Evolutionary conservation across 2,797 vertebrate species (phyloP), one percentile per base, ranked within the genome.

Genomic region (Thripadectes ignobilis): DNA sequence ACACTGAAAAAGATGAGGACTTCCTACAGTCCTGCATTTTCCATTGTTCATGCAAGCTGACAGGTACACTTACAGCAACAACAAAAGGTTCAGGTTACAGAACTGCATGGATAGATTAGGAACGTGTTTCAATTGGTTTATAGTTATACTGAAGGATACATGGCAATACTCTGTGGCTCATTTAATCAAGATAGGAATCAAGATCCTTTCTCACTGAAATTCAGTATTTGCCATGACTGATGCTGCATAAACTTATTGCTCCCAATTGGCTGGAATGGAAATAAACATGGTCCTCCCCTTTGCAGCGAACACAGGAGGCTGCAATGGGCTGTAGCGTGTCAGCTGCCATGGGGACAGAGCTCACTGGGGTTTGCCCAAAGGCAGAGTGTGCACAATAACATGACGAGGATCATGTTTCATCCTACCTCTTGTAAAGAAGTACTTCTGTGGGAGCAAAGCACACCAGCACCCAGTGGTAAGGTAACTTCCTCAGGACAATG

Each of bases 371-470:
- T 21, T 58, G 39, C 46, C 38, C 71, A 32, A 73, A 77, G 55
- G 8, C 7, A 59, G 2, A 62, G 15, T 1, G 1, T 9, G 21
- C 55, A 32, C 52, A 62, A 2, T 1, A 34, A 15, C 12, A 17
- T 0, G 10, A 73, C 20, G 8, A 83, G 12, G 19, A 51, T 8
- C 29, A 7, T 10, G 26, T 39, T 48, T 49, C 63, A 45, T 24
- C 46, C 62, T 43, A 23, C 36, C 54, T 38, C 39, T 67, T 34
- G 20, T 6, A 24, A 41, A 39, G 24, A 69, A 10, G 8, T 5
- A 3, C 32, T 54, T 54, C 71, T 19, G 45, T 14, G 23, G 39
- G 32, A 93, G 36, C 71, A 85, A 71, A 51, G 7, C 49, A 46
- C 36, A n/a, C 4, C 36, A 85, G 48, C 62, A 51, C 36, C 30